These are phyloP conservation scores for Peromyscus melanophrys DNA, from an alignment of 2,797 vertebrate species.

Conservation along the genomic window DNA sequence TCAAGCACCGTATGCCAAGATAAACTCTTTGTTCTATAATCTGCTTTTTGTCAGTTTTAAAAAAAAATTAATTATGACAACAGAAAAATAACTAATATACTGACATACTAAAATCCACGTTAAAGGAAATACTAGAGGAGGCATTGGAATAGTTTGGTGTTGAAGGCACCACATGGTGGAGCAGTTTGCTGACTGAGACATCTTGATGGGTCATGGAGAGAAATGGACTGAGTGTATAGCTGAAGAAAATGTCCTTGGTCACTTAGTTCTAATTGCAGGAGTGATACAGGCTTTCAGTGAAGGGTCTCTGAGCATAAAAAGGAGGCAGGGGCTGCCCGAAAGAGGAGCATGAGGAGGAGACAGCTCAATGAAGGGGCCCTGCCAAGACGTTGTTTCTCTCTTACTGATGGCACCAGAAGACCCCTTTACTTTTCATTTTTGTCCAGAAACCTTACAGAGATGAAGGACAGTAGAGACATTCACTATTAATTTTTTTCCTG, in stretches of 20 bases:
- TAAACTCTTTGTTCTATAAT: background rate
- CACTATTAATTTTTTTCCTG: constrained; percentile 71
- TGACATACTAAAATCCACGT: background rate
- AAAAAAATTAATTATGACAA: background rate
- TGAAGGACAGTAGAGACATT: constrained; percentile 71
- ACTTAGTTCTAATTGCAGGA: background rate
- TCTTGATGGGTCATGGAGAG: background rate
- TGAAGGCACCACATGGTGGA: background rate
- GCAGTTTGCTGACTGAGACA: background rate
- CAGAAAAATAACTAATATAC: background rate
- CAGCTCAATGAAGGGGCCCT: background rate
- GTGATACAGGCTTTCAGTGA: background rate
- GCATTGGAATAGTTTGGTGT: background rate
- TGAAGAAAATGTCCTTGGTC: background rate
- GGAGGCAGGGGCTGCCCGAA: background rate
- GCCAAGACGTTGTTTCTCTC: background rate
- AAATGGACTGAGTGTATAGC: background rate
- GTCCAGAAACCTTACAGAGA: constrained; percentile 39
- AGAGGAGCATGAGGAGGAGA: constrained; percentile 22
- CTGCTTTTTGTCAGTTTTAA: background rate
- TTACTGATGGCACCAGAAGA: background rate
- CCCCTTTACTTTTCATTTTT: constrained; percentile 47
- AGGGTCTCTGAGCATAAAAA: background rate
- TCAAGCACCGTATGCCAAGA: background rate
- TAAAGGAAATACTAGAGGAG: background rate